phyloP scores from a whole-genome alignment of 2,113 vertebrate species.

The Felis catus region DNA sequence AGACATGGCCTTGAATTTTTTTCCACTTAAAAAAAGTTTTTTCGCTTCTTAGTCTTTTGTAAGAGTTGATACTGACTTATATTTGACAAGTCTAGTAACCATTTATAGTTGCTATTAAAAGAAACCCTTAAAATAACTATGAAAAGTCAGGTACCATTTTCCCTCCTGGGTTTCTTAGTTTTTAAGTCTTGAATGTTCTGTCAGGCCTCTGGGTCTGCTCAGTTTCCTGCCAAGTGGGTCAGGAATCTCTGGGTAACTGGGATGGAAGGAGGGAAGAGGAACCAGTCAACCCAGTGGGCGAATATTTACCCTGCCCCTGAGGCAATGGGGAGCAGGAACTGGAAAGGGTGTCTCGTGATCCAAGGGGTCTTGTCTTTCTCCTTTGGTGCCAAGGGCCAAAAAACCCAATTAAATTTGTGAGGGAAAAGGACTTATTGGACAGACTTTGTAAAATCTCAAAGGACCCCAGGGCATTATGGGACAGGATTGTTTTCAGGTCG shows the following conservation, averaged over 20 bases:
- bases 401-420: not conserved
- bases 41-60: not conserved
- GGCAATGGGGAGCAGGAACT: not conserved
- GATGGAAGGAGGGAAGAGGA: not conserved
- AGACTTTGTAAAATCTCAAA: not conserved
- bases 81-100: slow-evolving; percentile 17
- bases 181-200: not conserved
- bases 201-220: not conserved
- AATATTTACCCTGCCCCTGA: not conserved
- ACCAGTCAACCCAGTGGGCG: not conserved
- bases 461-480: not conserved
- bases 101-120: slow-evolving; percentile 32
- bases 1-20: slow-evolving; percentile 2
- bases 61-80: not conserved
- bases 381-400: not conserved
- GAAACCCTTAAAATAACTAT: slow-evolving; percentile 35
- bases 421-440: not conserved
- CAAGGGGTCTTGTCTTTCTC: not conserved
- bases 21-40: not conserved
- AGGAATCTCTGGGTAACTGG: not conserved
- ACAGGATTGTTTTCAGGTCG: not conserved
- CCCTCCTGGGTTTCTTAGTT: not conserved
- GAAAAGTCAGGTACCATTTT: slow-evolving; percentile 31
- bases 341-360: not conserved
- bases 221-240: not conserved